Evolutionary conservation across 2,797 vertebrate genomes (phyloP), one percentile per base, ranked within the genome.

Genomic region (Channallabes apus): DNA sequence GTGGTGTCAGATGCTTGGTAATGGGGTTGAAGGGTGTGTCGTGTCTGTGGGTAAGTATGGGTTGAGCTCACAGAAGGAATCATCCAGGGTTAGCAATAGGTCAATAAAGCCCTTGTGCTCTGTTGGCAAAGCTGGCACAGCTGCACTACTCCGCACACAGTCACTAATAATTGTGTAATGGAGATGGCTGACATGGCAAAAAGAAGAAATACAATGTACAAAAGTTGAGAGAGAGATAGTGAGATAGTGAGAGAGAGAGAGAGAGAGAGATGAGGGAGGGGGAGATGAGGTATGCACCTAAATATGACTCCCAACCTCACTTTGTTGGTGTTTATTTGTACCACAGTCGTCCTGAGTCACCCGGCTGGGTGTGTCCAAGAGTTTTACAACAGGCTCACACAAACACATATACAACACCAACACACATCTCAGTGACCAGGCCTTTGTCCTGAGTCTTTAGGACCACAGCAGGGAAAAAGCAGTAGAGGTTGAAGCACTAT

Each of bases 81-180:
- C 71, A 84, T 38, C 54, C 32, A 61, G 65, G 80, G 86, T 88
- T 85, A 90, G 84, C 38, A 69, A 87, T 83, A 88, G 86, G 85
- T 90, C 87, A 91, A 82, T 83, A 85, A 84, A 87, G 65, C 64
- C 58, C 82, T 87, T 88, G 87, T 91, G 77, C 82, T 65, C 82
- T 80, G 80, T 80, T 83, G 86, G 82, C 80, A 88, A 80, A 85
- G 84, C 61, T 85, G 81, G 84, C 84, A 86, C 38, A n/a, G 79
- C 54, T 71, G 85, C 76, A 82, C 80, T 56, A 59, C 56, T 85
- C 72, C 75, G 67, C 83, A 78, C 80, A 78, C 41, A 58, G 71
- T 71, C 85, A 85, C 85, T 86, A 90, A 83, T 80, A 82, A 77
- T 41, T 88, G 82, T 81, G 86, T 82, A 83, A 86, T 82, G 35